phyloP scores from a whole-genome alignment of 2,888 invertebrate species.

The Tipula unca region DNA sequence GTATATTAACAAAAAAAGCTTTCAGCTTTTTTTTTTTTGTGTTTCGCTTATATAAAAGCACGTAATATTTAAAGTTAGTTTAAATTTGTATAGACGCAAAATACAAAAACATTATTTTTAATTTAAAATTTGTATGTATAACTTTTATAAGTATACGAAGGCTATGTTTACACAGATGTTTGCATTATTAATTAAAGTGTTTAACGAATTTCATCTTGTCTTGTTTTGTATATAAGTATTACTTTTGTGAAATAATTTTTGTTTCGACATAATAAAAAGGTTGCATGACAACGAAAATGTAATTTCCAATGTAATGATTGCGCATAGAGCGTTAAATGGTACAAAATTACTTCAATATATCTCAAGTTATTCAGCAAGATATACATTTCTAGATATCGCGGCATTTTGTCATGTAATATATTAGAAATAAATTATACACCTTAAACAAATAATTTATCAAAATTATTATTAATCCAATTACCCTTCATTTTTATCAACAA shows the following conservation, averaged over 20 bases:
- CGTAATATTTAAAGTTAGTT: not conserved
- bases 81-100: not conserved
- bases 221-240: too few species aligned
- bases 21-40: not conserved
- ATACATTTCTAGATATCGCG: too few species aligned
- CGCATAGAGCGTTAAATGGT: too few species aligned
- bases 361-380: too few species aligned
- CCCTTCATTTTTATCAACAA: not conserved
- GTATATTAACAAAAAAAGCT: too few species aligned
- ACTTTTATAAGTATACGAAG: not conserved
- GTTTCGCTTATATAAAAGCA: not conserved
- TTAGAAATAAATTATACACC: too few species aligned
- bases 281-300: too few species aligned
- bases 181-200: not conserved
- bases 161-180: not conserved
- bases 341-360: too few species aligned
- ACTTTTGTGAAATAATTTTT: too few species aligned
- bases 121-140: not conserved
- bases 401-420: too few species aligned
- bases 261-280: too few species aligned
- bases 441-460: not conserved
- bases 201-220: not conserved
- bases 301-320: too few species aligned
- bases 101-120: not conserved
- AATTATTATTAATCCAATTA: not conserved